A percentile compares a stretch with the other conserved stretches of the same genome.
phyloP scores from a whole-genome alignment of 2,888 invertebrate genomes.

The Malacosoma neustria region DNA sequence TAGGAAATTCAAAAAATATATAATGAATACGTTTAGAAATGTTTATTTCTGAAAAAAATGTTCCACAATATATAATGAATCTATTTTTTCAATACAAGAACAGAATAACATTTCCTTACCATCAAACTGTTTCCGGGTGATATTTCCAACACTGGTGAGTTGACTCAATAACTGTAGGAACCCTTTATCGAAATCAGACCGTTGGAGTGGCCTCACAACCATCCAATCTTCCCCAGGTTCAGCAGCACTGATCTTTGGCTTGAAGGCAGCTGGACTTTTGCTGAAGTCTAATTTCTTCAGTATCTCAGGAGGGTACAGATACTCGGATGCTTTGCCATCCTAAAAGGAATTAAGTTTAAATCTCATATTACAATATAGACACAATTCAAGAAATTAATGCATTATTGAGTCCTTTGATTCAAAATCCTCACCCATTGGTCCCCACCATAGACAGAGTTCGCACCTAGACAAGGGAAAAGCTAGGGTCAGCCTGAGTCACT shows the following conservation, averaged over 20 bases:
- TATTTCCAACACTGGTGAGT: slow-evolving; percentile 88
- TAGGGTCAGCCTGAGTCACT: no score
- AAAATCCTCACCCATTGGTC: no score
- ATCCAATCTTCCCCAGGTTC: slow-evolving; percentile 85
- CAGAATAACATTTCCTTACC: slow-evolving; percentile 72
- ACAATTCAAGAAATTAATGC: no score
- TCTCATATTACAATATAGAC: no score
- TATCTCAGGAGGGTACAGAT: slow-evolving; percentile 79
- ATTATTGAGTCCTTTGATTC: no score
- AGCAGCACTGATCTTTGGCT: slow-evolving; percentile 80
- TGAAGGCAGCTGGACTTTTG: slow-evolving; percentile 77
- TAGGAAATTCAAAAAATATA: no score
- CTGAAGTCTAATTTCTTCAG: slow-evolving; percentile 79
- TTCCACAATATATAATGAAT: no score
- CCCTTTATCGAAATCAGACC: slow-evolving; percentile 89
- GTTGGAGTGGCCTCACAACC: slow-evolving; percentile 84
- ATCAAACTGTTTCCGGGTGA: slow-evolving; percentile 84
- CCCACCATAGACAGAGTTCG: no score
- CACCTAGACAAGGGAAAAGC: no score
- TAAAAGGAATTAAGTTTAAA: slow-evolving; percentile 38
- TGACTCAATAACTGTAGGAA: slow-evolving; percentile 87
- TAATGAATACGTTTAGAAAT: no score
- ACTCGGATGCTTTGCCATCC: slow-evolving; percentile 59
- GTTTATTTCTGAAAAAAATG: no score
- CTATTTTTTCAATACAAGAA: no score